Conservation (phyloP, 2,797 vertebrate species). For the Acrossocheilus wenchowensis region DNA sequence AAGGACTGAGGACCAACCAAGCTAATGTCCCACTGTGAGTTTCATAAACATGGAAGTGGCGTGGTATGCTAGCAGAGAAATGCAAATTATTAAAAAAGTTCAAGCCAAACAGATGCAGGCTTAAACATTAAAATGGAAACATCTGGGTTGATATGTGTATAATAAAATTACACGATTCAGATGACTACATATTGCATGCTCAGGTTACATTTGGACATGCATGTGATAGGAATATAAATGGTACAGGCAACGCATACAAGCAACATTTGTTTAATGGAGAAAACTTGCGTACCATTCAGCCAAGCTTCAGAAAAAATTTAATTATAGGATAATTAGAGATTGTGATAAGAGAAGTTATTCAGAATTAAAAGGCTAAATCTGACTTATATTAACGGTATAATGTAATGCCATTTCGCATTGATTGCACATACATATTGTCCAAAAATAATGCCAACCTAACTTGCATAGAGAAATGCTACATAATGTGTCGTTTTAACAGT, state of each 20-base stretch:
- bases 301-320: background rate
- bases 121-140: slow-evolving; percentile 25
- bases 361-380: background rate
- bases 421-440: background rate
- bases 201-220: slow-evolving; percentile 36
- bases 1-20: slow-evolving; percentile 15
- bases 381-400: background rate
- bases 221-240: slow-evolving; percentile 33
- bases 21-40: background rate
- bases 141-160: background rate
- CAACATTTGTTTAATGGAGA: slow-evolving; percentile 11
- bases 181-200: slow-evolving; percentile 38
- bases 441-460: background rate
- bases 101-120: background rate
- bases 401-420: background rate
- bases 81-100: slow-evolving; percentile 4
- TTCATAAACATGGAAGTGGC: background rate
- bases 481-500: background rate
- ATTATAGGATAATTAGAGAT: background rate
- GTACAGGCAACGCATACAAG: slow-evolving; percentile 6
- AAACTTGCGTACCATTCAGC: background rate
- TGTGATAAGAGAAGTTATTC: background rate
- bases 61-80: slow-evolving; percentile 11
- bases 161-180: slow-evolving; percentile 11
- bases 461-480: slow-evolving; percentile 25